Base-by-base conservation (phyloP, 1,140 invertebrate genomes). In the Dermatophagoides farinae region DNA sequence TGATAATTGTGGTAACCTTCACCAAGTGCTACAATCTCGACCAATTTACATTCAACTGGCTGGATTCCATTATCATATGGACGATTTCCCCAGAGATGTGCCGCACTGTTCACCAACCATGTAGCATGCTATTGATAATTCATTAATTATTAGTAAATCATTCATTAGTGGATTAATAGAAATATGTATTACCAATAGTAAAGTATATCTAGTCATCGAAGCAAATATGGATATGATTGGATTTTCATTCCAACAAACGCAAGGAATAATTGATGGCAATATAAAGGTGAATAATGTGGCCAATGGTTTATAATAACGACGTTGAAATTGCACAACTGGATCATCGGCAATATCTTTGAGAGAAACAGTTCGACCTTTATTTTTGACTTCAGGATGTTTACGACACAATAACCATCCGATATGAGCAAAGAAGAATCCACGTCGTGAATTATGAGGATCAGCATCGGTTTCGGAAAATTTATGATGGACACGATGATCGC, bases 371-470 rank as follows among this genome's bases (percentile, higher is more conserved):
- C 85, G 82, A 57, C 90, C 90, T 68, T 92, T 92, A 58, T 74
- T 75, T 65, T 79, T 86, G 10, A 96, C 83, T 57, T 90, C 82
- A 0, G 65, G 65, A 60, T 87, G 86, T 73, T 97, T 96, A 62
- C 80, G 85, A 62, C 83, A 83, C 23, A 96, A 70, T 44, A 96
- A 74, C 91, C 92, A 97, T 12, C 92, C 91, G 52, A 95, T 78
- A 68, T 97, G 92, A 0, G 91, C 78, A 72, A 96, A 97, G 77
- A 97, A 96, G 74, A 96, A 93, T 4, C 91, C 92, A 14, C 90
- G 77, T 9, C 78, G 88, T 1, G 88, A 86, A 71, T 96, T 95
- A 68, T 96, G 89, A 0, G 92, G 91, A 74, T 97, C 91, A 5
- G 89, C 91, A 72, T 95, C 80, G 0, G 92, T 96, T 72, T 96